Conservation (phyloP, 2,888 invertebrate species). For the Patella depressa region DNA sequence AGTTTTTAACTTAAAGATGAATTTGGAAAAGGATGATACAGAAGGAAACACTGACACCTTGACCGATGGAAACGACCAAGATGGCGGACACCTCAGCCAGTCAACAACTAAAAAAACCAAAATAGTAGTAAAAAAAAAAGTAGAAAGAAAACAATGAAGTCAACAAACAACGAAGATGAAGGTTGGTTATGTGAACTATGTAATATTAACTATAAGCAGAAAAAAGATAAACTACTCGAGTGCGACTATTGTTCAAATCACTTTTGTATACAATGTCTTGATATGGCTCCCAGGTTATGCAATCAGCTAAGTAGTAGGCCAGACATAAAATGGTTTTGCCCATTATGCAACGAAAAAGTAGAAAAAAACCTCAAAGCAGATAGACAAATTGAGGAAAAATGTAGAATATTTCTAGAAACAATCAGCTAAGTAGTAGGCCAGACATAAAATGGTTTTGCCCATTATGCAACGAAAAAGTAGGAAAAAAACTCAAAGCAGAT, state of each 20-base stretch:
- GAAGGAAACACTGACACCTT: neutral
- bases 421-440: neutral
- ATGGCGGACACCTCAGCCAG: neutral
- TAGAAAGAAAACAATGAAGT: neutral
- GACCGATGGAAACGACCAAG: neutral
- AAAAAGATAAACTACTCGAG: neutral
- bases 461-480: neutral
- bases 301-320: neutral
- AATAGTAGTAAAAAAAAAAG: neutral
- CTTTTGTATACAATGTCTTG: neutral
- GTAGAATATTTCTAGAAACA: neutral
- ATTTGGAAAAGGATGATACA: no score
- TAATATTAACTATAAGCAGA: neutral
- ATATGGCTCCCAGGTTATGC: neutral
- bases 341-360: neutral
- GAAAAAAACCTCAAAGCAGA: neutral
- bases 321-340: neutral
- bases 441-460: neutral
- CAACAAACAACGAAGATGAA: neutral
- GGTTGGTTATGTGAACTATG: neutral
- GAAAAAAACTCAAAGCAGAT: neutral
- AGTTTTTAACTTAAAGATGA: no score
- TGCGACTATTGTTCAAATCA: neutral
- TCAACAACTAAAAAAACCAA: neutral
- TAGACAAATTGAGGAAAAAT: constrained; percentile 1